Evolutionary conservation across 2,888 invertebrate species (phyloP), one percentile per base, ranked within the genome.

Genomic region (Tridacna crocea): DNA sequence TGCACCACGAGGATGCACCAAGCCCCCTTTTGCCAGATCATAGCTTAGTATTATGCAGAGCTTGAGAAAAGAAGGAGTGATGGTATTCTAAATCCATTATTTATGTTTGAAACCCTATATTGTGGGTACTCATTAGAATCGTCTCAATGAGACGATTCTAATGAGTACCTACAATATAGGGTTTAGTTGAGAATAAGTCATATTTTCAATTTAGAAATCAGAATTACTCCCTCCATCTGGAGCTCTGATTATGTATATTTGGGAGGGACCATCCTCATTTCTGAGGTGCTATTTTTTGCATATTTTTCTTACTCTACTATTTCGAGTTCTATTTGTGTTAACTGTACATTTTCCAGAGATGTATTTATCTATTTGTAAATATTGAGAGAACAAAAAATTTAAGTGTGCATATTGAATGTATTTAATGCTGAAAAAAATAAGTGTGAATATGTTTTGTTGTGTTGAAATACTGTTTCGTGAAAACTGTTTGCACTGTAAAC

Each of bases 391-490:
- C 12, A 61, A 11, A 12, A 61, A 24, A 19, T 61, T 8, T 61
- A 55, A 55, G 55, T 19, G n/a, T 61, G 61, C 61, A 61, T 61
- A 61, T 15, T 61, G 61, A 61, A 61, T 61, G 61, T 61, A 61
- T 61, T 61, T 61, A 61, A 61, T 61, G 26, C n/a, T 1, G 8
- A 24, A 61, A 22, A n/a, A 61, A 61, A 22, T 61, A 61, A 61
- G 61, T 61, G 61, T 61, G 61, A 61, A 61, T 13, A 61, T 24
- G 19, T 13, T 61, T 61, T 61, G 61, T 22, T 61, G 61, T 61
- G 61, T 61, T 61, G 24, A 61, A 61, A 19, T 55, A 55, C 55
- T 55, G 61, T 61, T 61, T 61, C 22, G 19, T 61, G 19, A 22
- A 61, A 61, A 24, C 26, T 24, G 61, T 19, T 61, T 17, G 26